phyloP scores from a whole-genome alignment of 1,140 invertebrate species.

The Acromyrmex heyeri region DNA sequence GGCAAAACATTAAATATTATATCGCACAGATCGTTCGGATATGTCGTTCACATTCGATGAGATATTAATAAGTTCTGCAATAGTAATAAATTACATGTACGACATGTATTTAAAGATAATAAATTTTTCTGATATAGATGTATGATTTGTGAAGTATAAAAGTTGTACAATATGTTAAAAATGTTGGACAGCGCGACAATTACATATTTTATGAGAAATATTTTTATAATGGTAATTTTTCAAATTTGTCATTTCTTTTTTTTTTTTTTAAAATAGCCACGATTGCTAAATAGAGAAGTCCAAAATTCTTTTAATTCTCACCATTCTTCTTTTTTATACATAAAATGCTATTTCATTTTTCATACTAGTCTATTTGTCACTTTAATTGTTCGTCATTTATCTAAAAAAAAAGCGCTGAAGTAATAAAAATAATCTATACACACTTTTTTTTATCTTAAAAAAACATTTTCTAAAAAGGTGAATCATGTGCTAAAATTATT shows the following conservation, averaged over 20 bases:
- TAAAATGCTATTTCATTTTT: not conserved
- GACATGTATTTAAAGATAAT: constrained; percentile 1
- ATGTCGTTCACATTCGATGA: not conserved
- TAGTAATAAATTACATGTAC: not conserved
- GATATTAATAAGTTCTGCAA: not conserved
- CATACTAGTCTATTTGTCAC: not conserved
- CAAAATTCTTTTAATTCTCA: not conserved
- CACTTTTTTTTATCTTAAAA: too few relatives aligned
- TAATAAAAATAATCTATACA: not conserved
- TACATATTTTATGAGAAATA: not conserved
- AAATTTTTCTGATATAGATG: not conserved
- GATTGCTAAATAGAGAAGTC: not conserved
- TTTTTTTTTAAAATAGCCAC: not conserved
- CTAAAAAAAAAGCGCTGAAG: not conserved
- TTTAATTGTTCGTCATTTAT: not conserved
- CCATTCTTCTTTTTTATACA: too few relatives aligned
- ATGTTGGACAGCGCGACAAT: not conserved
- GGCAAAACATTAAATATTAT: constrained; percentile 16
- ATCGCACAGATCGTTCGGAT: not conserved
- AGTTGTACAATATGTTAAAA: not conserved
- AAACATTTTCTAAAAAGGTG: not conserved
- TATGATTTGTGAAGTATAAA: not conserved
- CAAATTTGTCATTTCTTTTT: not conserved
- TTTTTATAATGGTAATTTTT: not conserved
- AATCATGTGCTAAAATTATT: not conserved